These are phyloP conservation scores for Ciconia stormi DNA, from an alignment of 2,113 vertebrate species.

Conservation along the genomic window DNA sequence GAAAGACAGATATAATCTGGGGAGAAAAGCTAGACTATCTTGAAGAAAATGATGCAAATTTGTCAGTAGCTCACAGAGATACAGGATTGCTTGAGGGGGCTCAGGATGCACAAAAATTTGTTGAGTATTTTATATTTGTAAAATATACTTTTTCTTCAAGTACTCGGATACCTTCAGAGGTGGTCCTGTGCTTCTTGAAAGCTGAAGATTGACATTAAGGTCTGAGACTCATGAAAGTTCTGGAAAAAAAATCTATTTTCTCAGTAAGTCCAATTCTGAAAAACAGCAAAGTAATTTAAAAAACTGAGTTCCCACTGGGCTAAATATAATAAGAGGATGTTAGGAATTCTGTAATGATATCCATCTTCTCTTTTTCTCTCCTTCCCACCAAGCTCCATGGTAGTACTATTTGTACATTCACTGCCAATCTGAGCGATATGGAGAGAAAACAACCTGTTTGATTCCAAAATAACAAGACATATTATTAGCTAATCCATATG, in stretches of 20 bases:
- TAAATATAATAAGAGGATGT: background rate
- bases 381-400: background rate
- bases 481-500: slow-evolving; percentile 1
- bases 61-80: background rate
- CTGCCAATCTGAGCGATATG: background rate
- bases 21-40: background rate
- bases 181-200: background rate
- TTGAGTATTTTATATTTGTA: background rate
- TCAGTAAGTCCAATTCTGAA: background rate
- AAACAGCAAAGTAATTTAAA: background rate
- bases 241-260: background rate
- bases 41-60: background rate
- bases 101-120: background rate
- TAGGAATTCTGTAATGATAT: background rate
- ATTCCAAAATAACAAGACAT: background rate
- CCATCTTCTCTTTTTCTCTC: background rate
- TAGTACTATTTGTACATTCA: background rate
- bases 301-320: background rate
- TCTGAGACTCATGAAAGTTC: background rate
- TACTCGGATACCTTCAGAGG: background rate
- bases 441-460: background rate
- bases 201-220: background rate
- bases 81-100: background rate
- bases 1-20: background rate
- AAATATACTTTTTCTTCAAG: background rate